Percentiles rank a stretch among this genome's conserved stretches.
phyloP scores from a whole-genome alignment of 2,888 invertebrate genomes.

The Heliconius hortense region DNA sequence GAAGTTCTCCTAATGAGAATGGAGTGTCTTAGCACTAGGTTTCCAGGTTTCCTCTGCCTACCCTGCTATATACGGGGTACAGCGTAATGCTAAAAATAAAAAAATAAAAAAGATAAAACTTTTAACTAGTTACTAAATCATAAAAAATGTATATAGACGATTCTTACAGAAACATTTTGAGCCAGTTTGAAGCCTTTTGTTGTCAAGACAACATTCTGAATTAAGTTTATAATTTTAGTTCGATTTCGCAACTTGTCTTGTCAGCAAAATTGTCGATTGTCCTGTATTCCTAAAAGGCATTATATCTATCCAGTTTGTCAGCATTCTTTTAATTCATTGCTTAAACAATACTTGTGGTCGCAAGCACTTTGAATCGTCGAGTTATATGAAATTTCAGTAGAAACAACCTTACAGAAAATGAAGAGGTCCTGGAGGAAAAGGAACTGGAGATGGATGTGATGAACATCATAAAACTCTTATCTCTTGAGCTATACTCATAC shows the following conservation, averaged over 20 bases:
- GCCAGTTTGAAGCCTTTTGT: background rate
- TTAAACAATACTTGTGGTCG: constrained; percentile 14
- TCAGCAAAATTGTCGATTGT: background rate
- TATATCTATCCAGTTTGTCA: constrained; percentile 37
- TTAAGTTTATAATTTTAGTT: background rate
- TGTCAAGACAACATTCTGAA: background rate
- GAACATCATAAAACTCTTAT: no score
- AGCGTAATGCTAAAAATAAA: background rate
- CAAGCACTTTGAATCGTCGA: no score
- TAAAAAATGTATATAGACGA: no score
- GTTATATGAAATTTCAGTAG: background rate
- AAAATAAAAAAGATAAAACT: no score
- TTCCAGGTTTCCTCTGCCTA: background rate
- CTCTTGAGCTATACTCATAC: no score
- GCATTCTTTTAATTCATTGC: constrained; percentile 32
- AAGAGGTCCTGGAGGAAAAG: no score
- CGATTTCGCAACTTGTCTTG: background rate
- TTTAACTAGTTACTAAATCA: no score
- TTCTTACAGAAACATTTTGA: background rate
- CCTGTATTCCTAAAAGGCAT: constrained; percentile 16
- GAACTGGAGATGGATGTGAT: no score
- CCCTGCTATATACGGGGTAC: background rate
- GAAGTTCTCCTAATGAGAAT: no score
- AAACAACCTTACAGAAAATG: background rate
- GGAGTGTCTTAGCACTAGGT: background rate